Percentiles rank a stretch among this genome's conserved stretches.
Evolutionary conservation across 2,888 invertebrate genomes (phyloP).

Genomic region (Cataglyphis altisquamis): DNA sequence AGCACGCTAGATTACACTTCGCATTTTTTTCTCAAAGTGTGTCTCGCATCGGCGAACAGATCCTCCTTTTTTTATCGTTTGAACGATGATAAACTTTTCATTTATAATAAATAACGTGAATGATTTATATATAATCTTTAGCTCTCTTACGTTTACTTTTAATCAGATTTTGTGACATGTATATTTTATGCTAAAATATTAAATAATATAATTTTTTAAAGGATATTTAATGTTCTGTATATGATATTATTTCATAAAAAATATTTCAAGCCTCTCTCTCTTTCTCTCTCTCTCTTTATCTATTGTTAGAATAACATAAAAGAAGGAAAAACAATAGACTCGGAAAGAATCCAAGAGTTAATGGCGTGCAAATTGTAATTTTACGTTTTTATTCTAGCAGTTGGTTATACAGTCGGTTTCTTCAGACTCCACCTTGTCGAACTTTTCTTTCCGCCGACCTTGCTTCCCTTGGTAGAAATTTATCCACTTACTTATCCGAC

Average conservation of each 20-base stretch:
- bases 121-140: not conserved
- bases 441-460: slow-evolving; percentile 56
- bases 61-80: not conserved
- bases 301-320: not conserved
- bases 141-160: not conserved
- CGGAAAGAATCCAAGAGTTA: slow-evolving; percentile 5
- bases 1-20: not conserved
- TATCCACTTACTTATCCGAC: slow-evolving; percentile 66
- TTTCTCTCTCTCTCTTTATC: not conserved
- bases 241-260: slow-evolving; percentile 24
- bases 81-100: not conserved
- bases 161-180: not conserved
- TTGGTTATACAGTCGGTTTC: slow-evolving; percentile 35
- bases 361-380: slow-evolving; percentile 41
- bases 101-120: not conserved
- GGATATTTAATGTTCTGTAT: slow-evolving; percentile 5
- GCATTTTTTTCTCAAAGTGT: not conserved
- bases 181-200: not conserved
- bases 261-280: not conserved
- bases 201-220: slow-evolving; percentile 16
- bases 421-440: slow-evolving; percentile 15
- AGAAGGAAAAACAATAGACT: not conserved
- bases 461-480: slow-evolving; percentile 62
- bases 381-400: slow-evolving; percentile 16
- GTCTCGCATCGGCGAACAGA: not conserved